phyloP scores from a whole-genome alignment of 2,113 vertebrate genomes.

The Syngnathus floridae region DNA sequence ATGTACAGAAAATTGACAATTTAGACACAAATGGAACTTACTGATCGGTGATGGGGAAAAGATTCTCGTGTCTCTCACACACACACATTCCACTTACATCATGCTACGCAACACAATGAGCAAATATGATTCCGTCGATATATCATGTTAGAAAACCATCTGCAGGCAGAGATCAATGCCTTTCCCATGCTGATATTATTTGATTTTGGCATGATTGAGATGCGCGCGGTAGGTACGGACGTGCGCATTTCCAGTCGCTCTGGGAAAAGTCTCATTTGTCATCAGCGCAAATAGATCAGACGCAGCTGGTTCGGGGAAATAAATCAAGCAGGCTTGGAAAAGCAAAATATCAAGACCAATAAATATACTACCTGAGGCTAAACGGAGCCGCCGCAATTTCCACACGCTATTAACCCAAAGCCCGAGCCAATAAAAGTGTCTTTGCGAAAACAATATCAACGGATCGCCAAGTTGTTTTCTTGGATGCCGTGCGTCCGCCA shows the following conservation, averaged over 20 bases:
- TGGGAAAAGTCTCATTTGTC: slow-evolving; percentile 10
- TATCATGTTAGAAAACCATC: slow-evolving; percentile 3
- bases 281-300: neutral
- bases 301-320: slow-evolving; percentile 4
- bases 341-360: neutral
- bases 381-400: neutral
- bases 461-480: neutral
- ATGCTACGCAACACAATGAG: neutral
- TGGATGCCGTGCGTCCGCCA: neutral
- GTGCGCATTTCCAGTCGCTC: neutral
- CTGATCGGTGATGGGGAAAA: neutral
- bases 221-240: slow-evolving; percentile 1
- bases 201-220: slow-evolving; percentile 7
- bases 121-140: slow-evolving; percentile 5
- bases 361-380: neutral
- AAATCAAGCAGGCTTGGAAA: neutral
- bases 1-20: neutral
- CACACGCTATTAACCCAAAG: neutral
- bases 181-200: slow-evolving; percentile 3
- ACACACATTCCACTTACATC: slow-evolving; percentile 3
- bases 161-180: neutral
- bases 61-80: neutral
- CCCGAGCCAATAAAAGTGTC: neutral
- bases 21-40: neutral
- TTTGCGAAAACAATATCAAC: neutral